phyloP scores from a whole-genome alignment of 2,797 vertebrate species.

The Hipposideros larvatus region DNA sequence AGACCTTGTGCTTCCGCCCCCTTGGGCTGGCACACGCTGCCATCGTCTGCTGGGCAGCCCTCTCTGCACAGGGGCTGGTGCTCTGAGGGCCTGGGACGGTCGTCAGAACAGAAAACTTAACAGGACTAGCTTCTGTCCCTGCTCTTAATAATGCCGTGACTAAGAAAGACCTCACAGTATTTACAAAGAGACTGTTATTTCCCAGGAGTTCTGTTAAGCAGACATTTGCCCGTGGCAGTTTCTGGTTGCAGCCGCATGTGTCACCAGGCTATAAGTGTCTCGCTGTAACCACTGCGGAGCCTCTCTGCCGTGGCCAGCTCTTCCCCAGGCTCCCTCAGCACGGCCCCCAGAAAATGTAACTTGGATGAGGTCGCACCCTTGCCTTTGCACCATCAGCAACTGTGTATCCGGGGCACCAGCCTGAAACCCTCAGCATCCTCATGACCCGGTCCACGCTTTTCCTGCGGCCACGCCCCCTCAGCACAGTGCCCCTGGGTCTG shows the following conservation, averaged over 20 bases:
- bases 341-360: background rate
- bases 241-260: rapidly evolving
- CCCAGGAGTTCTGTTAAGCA: background rate
- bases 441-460: rapidly evolving
- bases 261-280: rapidly evolving
- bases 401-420: background rate
- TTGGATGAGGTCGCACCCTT: rapidly evolving
- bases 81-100: background rate
- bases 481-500: rapidly evolving
- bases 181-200: background rate
- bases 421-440: rapidly evolving
- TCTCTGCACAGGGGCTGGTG: background rate
- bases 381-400: background rate
- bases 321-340: no score
- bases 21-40: background rate
- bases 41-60: background rate
- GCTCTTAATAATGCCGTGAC: background rate
- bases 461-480: background rate
- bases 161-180: background rate
- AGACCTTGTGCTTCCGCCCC: background rate
- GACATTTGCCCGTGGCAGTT: background rate
- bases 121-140: background rate
- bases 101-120: background rate
- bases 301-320: background rate
- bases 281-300: rapidly evolving